Percentiles rank a stretch among this genome's conserved stretches.
phyloP scores from a whole-genome alignment of 2,797 vertebrate genomes.

The Sternarchorhynchus goeldii region DNA sequence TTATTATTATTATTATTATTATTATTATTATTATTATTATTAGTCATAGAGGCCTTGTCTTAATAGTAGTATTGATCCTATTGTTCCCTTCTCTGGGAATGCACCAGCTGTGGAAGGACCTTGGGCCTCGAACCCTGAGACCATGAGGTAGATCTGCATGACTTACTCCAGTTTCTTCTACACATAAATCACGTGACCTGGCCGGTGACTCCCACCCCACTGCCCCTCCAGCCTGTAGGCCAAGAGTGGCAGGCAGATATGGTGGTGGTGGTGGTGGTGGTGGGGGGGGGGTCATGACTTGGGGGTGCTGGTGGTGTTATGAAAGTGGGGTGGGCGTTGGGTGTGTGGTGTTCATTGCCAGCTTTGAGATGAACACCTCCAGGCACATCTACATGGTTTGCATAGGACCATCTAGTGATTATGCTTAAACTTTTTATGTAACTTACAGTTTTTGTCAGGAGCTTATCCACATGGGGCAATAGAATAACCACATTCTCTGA shows the following conservation, averaged over 20 bases:
- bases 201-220: slow-evolving; percentile 32
- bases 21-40: slow-evolving; percentile 37
- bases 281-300: not conserved
- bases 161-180: slow-evolving; percentile 37
- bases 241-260: slow-evolving; percentile 8
- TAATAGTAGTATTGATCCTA: slow-evolving; percentile 40
- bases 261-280: slow-evolving; percentile 2
- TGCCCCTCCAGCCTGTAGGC: slow-evolving; percentile 20
- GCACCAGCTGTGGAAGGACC: slow-evolving; percentile 50
- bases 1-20: slow-evolving; percentile 24
- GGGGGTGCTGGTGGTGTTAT: slow-evolving; percentile 1
- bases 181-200: slow-evolving; percentile 50
- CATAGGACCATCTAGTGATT: slow-evolving; percentile 7
- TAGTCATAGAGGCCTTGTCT: slow-evolving; percentile 6
- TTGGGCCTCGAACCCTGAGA: slow-evolving; percentile 30
- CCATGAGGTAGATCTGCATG: slow-evolving; percentile 27
- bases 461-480: too few species aligned
- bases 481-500: too few species aligned
- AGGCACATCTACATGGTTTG: slow-evolving; percentile 39
- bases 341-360: slow-evolving; percentile 16
- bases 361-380: slow-evolving; percentile 26
- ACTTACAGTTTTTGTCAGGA: too few species aligned
- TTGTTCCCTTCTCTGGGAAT: slow-evolving; percentile 56
- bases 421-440: not conserved
- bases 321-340: too few species aligned